A percentile compares a stretch with the other conserved stretches of the same genome.
These are phyloP conservation scores for Thermophis baileyi DNA, from an alignment of 2,113 vertebrate genomes.

Conservation along the genomic window DNA sequence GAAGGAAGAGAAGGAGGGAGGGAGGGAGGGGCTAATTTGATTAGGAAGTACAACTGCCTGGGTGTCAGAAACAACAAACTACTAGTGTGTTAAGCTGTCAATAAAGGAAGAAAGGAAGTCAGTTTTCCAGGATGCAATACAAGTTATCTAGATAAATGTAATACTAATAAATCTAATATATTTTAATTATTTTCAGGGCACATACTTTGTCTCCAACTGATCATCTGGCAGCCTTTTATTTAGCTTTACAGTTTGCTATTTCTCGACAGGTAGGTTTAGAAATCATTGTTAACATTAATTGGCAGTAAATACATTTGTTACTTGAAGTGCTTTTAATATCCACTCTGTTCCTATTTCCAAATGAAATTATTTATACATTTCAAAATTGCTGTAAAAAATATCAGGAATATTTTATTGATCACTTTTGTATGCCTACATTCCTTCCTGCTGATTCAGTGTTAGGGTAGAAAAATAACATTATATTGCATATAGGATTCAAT, in stretches of 20 bases:
- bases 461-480: not conserved
- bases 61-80: not conserved
- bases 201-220: conserved; percentile 94
- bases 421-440: not conserved
- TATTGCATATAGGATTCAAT: not conserved
- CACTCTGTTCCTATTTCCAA: not conserved
- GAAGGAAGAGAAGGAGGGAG: not conserved
- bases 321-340: not conserved
- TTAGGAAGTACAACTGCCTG: not conserved
- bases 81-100: not conserved
- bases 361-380: not conserved
- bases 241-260: conserved; percentile 94
- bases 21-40: not conserved
- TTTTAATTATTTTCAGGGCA: conserved; percentile 73
- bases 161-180: not conserved
- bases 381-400: not conserved
- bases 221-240: conserved; percentile 93
- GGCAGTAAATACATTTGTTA: not conserved
- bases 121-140: not conserved
- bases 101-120: not conserved
- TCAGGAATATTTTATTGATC: not conserved
- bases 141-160: not conserved
- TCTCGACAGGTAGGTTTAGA: conserved; percentile 88
- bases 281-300: not conserved
- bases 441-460: not conserved